Base-by-base conservation (phyloP, 2,797 vertebrate species). In the Melanotaenia parkinsoni region DNA sequence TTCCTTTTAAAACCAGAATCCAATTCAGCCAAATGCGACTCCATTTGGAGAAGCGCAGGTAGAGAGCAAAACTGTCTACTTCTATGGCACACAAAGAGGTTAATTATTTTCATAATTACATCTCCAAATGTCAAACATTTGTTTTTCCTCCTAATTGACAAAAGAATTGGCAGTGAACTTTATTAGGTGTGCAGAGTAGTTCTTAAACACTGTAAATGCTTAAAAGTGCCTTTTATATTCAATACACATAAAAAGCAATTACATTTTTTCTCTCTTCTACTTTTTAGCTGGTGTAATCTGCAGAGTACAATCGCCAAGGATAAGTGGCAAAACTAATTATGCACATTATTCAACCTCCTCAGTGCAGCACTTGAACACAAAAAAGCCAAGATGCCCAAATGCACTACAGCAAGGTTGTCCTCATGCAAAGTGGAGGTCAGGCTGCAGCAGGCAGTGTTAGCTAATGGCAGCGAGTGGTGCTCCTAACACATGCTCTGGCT, bases 101-200 rank as follows among this genome's bases (percentile, higher is more conserved):
- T 93, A 91, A 94, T 86, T 87, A 90, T 90, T 94, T 89, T 84
- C 69, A 88, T 89, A 93, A 93, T 93, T 90, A 92, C 79, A 77
- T 77, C 80, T 86, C 68, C 68, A 91, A 91, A 93, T 72, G 83
- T 92, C 92, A 94, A 92, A 93, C 90, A 92, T 93, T 93, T 91
- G 91, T 90, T 92, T 91, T 91, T 76, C 79, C 57, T 77, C 58
- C 72, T 91, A 94, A 93, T 90, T 93, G 91, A 86, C 88, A 86
- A 83, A 78, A 90, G 81, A 79, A 93, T 92, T 87, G 91, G 87
- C 81, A 84, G 82, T 72, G 74, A 88, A 90, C 85, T 91, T 74
- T 83, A 92, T 91, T 87, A 30, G 91, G 72, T 73, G 35, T 67
- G 45, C 76, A 72, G 77, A 77, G 85, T 76, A 87, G 81, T 85